Evolutionary conservation across 37 sponge, comb jelly and placozoan species (phyloP), one percentile per base, ranked within the genome.

Genomic region (Bolinopsis microptera): DNA sequence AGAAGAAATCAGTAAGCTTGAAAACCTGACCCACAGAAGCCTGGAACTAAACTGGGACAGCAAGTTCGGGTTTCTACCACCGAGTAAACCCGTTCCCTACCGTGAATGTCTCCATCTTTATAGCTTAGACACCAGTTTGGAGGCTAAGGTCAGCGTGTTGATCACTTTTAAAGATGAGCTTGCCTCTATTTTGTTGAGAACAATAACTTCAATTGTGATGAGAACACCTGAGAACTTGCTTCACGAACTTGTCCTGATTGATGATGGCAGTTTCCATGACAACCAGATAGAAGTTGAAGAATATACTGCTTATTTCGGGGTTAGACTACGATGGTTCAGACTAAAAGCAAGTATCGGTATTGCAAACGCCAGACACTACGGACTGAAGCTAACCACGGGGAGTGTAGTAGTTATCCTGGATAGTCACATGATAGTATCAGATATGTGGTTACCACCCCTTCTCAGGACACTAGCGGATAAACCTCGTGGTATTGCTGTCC

Each of bases 381-480:
- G 90, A 2, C 22, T 86, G 39, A 48, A 86, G 3, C 2, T 39
- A 48, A 41, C 36, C 39, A 40, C 36, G 23, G 90, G 90, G 0
- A 48, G 24, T 22, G 26, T 41, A 24, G 61, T 41, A 13, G 90
- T 34, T 33, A 34, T 86, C 25, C 90, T 86, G 0, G 90, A 86
- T 38, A 36, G 38, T 2, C 90, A 86, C 61, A 86, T 86, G 90
- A 25, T 33, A n/a, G 90, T 86, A 2, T 23, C 36, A 9, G 61
- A 24, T 22, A 39, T 86, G 61, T 86, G 90, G 90, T n/a, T 86
- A 39, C 36, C 34, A 41, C 90, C 90, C n/a, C 90, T 86, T 13
- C 90, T 86, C 2, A 38, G 39, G 13, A 38, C 39, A 23, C 3
- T 86, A 2, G 13, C 28, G 0, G 24, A 21, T 5, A 16, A 38